Percentiles rank a stretch among this genome's conserved stretches.
phyloP scores from a whole-genome alignment of 2,888 invertebrate species.

The Lithophane socia region DNA sequence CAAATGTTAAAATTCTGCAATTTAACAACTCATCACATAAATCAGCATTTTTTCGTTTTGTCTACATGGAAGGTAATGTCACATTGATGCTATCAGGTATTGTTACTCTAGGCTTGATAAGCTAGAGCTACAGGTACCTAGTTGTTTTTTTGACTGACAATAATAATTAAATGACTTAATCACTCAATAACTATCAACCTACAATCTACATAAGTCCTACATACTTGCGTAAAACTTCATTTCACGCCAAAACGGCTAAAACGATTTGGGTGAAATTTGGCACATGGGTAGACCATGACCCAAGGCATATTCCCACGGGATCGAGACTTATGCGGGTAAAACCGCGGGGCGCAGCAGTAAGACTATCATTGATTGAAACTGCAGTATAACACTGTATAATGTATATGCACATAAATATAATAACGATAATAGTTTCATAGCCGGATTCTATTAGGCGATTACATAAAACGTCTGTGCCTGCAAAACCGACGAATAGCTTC shows the following conservation, averaged over 20 bases:
- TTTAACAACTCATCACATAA: constrained; percentile 11
- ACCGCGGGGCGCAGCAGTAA: too few species aligned
- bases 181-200: not conserved
- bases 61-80: not conserved
- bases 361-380: too few species aligned
- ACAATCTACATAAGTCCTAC: too few species aligned
- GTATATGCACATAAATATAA: too few species aligned
- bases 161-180: not conserved
- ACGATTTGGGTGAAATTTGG: too few species aligned
- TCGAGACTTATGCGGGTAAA: too few species aligned
- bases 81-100: constrained; percentile 6
- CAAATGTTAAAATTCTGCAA: too few species aligned
- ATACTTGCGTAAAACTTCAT: not conserved
- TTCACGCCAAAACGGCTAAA: too few species aligned
- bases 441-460: constrained; percentile 12
- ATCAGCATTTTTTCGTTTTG: constrained; percentile 8
- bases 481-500: constrained; percentile 10
- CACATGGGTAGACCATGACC: too few species aligned
- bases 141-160: not conserved
- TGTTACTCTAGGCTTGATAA: not conserved
- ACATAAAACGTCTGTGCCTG: constrained; percentile 21
- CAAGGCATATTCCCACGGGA: too few species aligned
- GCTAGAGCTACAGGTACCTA: not conserved
- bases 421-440: constrained; percentile 7
- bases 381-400: too few species aligned